Evolutionary conservation across 2,888 invertebrate species (phyloP).

Genomic region (Formica aserva): DNA sequence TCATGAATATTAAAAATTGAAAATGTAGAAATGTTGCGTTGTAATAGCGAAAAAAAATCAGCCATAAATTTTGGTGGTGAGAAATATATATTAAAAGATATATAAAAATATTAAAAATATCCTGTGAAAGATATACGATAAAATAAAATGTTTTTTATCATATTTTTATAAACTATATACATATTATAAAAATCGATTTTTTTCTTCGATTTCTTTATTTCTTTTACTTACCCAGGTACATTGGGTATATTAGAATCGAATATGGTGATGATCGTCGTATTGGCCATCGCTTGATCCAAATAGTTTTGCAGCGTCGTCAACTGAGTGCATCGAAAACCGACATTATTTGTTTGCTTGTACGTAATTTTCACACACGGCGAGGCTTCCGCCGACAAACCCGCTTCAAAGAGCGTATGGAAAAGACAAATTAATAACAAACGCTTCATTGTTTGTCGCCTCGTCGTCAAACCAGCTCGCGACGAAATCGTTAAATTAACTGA

Average conservation of each 20-base stretch:
- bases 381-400: not conserved
- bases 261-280: constrained; percentile 67
- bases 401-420: not conserved
- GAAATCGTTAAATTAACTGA: constrained; percentile 62
- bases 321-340: constrained; percentile 61
- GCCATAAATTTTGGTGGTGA: not conserved
- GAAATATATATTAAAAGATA: not conserved
- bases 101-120: not conserved
- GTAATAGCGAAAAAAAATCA: not conserved
- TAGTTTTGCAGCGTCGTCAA: constrained; percentile 53
- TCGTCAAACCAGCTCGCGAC: constrained; percentile 12
- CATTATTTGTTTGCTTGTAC: not conserved
- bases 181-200: constrained; percentile 9
- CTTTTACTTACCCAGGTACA: constrained; percentile 69
- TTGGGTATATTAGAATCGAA: constrained; percentile 65
- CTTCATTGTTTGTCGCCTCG: constrained; percentile 45
- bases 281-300: constrained; percentile 57
- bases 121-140: not conserved
- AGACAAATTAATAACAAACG: constrained; percentile 34
- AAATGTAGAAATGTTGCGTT: not conserved
- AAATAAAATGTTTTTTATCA: not conserved
- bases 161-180: not conserved
- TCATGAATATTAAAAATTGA: not conserved
- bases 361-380: constrained; percentile 33
- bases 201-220: not conserved